These are phyloP conservation scores for Nymphalis io DNA, from an alignment of 1,140 invertebrate species.

Conservation along the genomic window DNA sequence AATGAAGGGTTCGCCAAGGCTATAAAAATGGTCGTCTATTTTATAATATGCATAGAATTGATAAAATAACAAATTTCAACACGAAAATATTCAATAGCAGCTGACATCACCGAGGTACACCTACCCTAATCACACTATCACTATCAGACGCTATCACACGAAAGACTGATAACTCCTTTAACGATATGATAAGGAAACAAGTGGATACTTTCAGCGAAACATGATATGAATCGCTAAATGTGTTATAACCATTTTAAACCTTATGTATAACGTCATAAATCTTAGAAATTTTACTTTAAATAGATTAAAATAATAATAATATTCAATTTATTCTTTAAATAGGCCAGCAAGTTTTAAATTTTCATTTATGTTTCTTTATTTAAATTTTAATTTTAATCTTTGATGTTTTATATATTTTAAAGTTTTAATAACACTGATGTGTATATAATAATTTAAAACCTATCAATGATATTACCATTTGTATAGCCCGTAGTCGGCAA, in stretches of 20 bases:
- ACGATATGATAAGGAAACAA: slow-evolving; percentile 47
- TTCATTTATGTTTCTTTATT: slow-evolving; percentile 5
- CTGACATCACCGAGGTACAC: slow-evolving; percentile 47
- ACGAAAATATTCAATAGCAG: slow-evolving; percentile 27
- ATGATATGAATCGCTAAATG: slow-evolving; percentile 33
- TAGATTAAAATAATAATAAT: slow-evolving; percentile 25
- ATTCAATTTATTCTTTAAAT: slow-evolving; percentile 30
- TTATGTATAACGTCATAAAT: slow-evolving; percentile 20
- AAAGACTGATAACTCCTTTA: slow-evolving; percentile 51
- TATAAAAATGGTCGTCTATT: not conserved
- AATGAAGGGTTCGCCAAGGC: not conserved
- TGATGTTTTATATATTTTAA: too few relatives aligned
- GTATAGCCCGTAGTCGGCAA: not conserved
- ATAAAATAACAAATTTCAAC: slow-evolving; percentile 9
- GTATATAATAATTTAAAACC: too few relatives aligned
- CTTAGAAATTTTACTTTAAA: not conserved
- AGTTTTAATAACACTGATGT: too few relatives aligned
- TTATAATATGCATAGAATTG: slow-evolving; percentile 2
- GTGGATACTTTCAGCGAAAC: slow-evolving; percentile 41
- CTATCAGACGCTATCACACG: slow-evolving; percentile 47
- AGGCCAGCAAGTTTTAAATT: slow-evolving; percentile 16
- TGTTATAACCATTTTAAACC: slow-evolving; percentile 28
- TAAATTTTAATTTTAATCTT: too few relatives aligned
- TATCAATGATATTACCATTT: too few relatives aligned
- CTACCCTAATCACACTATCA: slow-evolving; percentile 41